Conservation (phyloP, 2,888 invertebrate genomes). For the Nasonia oneida region DNA sequence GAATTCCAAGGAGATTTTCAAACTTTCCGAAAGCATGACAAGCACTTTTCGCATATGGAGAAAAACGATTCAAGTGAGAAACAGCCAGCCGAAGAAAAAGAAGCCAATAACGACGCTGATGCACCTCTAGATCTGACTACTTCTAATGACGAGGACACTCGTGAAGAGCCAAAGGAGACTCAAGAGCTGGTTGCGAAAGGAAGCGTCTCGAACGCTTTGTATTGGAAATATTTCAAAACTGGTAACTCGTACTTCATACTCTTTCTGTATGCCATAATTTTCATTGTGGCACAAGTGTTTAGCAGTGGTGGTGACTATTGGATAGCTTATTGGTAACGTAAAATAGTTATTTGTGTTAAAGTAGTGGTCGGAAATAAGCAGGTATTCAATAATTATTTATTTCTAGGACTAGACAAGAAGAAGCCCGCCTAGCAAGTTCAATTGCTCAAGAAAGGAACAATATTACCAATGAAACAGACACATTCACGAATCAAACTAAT, state of each 20-base stretch:
- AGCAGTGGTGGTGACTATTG: slow-evolving; percentile 88
- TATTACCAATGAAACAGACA: neutral
- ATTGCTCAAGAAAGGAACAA: neutral
- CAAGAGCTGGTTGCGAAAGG: slow-evolving; percentile 85
- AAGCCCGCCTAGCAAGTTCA: neutral
- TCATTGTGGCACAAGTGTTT: slow-evolving; percentile 85
- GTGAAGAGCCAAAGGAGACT: slow-evolving; percentile 82
- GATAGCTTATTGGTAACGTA: slow-evolving; percentile 87
- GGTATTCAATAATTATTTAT: neutral
- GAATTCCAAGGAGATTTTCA: slow-evolving; percentile 82
- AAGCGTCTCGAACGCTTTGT: slow-evolving; percentile 82
- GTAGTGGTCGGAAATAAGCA: neutral
- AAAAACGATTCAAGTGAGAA: slow-evolving; percentile 70
- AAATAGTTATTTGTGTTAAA: neutral
- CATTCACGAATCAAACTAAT: neutral
- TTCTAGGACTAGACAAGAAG: slow-evolving; percentile 41
- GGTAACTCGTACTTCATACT: slow-evolving; percentile 83
- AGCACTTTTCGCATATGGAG: slow-evolving; percentile 80
- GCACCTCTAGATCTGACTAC: slow-evolving; percentile 39
- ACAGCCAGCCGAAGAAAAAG: slow-evolving; percentile 71
- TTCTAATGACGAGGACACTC: slow-evolving; percentile 6
- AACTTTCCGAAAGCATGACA: slow-evolving; percentile 81
- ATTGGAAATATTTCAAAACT: slow-evolving; percentile 85
- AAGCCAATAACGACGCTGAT: neutral
- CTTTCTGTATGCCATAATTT: slow-evolving; percentile 80